Percentiles rank a stretch among this genome's conserved stretches.
Evolutionary conservation across 2,113 vertebrate species (phyloP).

Genomic region (Xenopus tropicalis): DNA sequence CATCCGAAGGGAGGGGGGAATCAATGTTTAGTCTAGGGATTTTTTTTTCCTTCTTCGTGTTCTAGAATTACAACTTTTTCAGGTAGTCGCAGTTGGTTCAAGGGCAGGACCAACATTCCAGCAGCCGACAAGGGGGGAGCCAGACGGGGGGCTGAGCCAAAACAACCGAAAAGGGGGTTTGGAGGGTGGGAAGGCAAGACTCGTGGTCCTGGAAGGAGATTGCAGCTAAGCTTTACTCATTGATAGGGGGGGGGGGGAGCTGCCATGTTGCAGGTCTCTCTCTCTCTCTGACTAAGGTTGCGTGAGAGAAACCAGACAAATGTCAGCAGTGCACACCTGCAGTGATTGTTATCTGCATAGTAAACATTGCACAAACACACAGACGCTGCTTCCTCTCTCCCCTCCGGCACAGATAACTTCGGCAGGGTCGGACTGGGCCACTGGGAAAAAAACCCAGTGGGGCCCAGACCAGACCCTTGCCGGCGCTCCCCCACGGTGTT

Average conservation of each 20-base stretch:
- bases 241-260: too few relatives aligned
- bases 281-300: constrained; percentile 15
- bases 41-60: background rate
- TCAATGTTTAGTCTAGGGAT: constrained; percentile 24
- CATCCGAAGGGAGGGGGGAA: too few relatives aligned
- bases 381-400: too few relatives aligned
- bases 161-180: background rate
- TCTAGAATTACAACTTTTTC: background rate
- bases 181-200: too few relatives aligned
- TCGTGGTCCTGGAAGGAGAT: too few relatives aligned
- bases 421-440: too few relatives aligned
- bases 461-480: too few relatives aligned
- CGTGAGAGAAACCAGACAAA: constrained; percentile 23
- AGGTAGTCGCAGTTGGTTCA: constrained; percentile 36
- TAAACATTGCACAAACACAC: too few relatives aligned
- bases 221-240: too few relatives aligned
- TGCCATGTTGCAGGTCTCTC: background rate
- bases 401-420: too few relatives aligned
- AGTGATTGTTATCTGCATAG: constrained; percentile 15
- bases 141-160: background rate
- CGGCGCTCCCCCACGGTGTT: too few relatives aligned
- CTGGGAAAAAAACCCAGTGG: too few relatives aligned
- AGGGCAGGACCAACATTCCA: constrained; percentile 35
- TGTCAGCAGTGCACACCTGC: constrained; percentile 22
- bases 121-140: background rate